Percentiles rank a stretch among this genome's conserved stretches.
These are phyloP conservation scores for Nicator chloris DNA, from an alignment of 2,113 vertebrate genomes.

Conservation along the genomic window DNA sequence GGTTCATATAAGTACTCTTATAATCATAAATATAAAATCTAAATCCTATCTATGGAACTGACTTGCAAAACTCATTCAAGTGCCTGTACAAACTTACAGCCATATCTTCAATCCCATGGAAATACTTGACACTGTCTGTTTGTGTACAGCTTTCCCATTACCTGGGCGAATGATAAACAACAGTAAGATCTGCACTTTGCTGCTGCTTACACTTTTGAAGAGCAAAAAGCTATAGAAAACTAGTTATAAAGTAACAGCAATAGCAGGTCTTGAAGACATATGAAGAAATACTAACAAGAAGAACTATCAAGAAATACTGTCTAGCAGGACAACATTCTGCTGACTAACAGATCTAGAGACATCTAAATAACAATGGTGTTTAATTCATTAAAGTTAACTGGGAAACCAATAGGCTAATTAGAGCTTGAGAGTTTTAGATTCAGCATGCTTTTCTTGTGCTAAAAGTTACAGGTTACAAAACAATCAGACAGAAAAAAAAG, in stretches of 20 bases:
- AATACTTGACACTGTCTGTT: not conserved
- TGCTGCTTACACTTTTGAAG: not conserved
- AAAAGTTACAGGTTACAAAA: not conserved
- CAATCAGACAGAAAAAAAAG: not conserved
- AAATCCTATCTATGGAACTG: not conserved
- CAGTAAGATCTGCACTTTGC: not conserved
- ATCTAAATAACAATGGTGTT: not conserved
- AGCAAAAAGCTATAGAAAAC: not conserved
- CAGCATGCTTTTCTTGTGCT: not conserved
- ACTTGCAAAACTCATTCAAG: not conserved
- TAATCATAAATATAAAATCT: not conserved
- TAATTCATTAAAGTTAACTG: not conserved
- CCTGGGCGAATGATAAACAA: not conserved
- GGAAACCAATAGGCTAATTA: not conserved
- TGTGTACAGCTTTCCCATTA: not conserved
- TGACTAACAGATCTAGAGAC: not conserved
- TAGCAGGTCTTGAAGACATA: not conserved
- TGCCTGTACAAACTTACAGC: not conserved
- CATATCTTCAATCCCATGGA: not conserved
- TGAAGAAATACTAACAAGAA: not conserved
- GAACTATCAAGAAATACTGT: not conserved
- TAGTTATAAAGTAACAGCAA: not conserved
- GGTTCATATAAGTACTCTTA: not conserved
- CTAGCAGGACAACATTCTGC: not conserved
- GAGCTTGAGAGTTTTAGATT: not conserved